Evolutionary conservation across 1,140 invertebrate species (phyloP).

Genomic region (Eubasilissa regina): DNA sequence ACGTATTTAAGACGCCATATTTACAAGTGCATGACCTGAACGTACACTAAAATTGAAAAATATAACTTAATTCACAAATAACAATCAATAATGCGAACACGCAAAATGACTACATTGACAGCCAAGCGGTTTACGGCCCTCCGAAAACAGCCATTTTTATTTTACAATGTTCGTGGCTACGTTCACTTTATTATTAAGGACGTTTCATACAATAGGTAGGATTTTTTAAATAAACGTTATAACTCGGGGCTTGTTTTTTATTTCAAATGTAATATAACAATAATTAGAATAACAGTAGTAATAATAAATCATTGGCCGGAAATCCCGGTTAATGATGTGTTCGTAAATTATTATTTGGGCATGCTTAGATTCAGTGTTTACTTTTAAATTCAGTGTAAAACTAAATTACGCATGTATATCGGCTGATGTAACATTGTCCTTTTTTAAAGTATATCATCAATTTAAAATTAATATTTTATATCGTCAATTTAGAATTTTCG

Average conservation of each 20-base stretch:
- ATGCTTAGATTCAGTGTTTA: too few relatives aligned
- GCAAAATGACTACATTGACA: conserved; percentile 50
- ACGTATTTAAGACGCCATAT: not conserved
- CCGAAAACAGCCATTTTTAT: conserved; percentile 54
- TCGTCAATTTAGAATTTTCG: too few relatives aligned
- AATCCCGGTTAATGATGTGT: too few relatives aligned
- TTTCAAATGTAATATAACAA: too few relatives aligned
- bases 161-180: conserved; percentile 52
- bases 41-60: conserved; percentile 5
- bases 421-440: too few relatives aligned
- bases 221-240: not conserved
- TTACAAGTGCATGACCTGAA: conserved; percentile 8
- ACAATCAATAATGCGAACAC: conserved; percentile 32
- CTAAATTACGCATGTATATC: too few relatives aligned
- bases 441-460: too few relatives aligned
- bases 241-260: not conserved
- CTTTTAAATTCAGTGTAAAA: too few relatives aligned
- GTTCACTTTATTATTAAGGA: conserved; percentile 40
- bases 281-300: too few relatives aligned
- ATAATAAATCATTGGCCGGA: too few relatives aligned
- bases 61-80: conserved; percentile 8
- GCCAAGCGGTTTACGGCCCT: conserved; percentile 50
- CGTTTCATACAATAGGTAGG: not conserved
- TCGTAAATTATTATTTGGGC: too few relatives aligned
- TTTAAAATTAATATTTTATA: too few relatives aligned